A percentile compares a stretch with the other conserved stretches of the same genome.
These are phyloP conservation scores for Itoplectis maculator DNA, from an alignment of 2,888 invertebrate genomes.

Conservation along the genomic window DNA sequence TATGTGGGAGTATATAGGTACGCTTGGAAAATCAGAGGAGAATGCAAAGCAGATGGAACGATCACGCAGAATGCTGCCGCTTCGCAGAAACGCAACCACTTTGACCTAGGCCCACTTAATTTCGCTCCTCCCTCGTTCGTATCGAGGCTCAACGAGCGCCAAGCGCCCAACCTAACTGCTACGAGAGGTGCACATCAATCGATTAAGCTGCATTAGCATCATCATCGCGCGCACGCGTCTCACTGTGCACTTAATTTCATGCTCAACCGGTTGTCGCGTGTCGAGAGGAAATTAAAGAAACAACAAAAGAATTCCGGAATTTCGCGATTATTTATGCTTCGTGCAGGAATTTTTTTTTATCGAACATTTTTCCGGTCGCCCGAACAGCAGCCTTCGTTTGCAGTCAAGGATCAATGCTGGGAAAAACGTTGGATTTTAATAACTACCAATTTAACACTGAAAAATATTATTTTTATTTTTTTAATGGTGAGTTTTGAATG, in stretches of 20 bases:
- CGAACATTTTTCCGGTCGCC: background rate
- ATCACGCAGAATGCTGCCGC: too few species aligned
- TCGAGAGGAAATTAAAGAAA: background rate
- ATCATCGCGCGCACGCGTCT: too few species aligned
- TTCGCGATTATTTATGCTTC: background rate
- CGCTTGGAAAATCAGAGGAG: too few species aligned
- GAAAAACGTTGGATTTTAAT: too few species aligned
- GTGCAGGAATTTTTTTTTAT: background rate
- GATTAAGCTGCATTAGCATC: conserved; percentile 33
- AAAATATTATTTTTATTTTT: background rate
- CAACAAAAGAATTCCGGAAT: background rate
- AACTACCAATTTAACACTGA: too few species aligned
- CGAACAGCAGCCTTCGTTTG: too few species aligned
- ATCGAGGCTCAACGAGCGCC: background rate
- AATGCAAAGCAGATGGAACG: conserved; percentile 29
- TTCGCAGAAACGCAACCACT: conserved; percentile 31
- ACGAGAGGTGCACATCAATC: conserved; percentile 22
- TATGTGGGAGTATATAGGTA: background rate
- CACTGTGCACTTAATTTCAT: background rate
- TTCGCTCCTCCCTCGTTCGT: conserved; percentile 10
- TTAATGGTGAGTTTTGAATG: background rate
- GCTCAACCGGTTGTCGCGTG: conserved; percentile 31
- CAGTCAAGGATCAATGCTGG: background rate
- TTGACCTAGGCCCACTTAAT: conserved; percentile 49
- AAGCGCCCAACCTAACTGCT: too few species aligned